Conservation (phyloP, 2,888 invertebrate genomes). For the Alloplasta piceator region DNA sequence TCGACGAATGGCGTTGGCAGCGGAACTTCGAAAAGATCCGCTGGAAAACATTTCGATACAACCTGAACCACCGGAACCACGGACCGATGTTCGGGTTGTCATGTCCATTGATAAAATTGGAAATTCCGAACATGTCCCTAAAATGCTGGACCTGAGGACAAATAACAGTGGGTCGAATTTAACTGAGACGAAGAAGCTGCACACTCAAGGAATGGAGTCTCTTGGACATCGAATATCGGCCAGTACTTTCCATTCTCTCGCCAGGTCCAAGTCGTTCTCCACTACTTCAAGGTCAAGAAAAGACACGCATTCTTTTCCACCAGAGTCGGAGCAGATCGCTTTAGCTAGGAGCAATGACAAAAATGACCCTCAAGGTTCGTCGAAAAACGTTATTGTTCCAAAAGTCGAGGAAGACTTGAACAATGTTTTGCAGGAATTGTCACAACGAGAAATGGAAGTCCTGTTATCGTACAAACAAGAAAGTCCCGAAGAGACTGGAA, state of each 20-base stretch:
- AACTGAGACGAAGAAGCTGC: slow-evolving; percentile 46
- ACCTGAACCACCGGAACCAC: slow-evolving; percentile 74
- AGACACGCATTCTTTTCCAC: neutral
- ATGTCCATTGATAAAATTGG: slow-evolving; percentile 42
- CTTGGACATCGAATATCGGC: neutral
- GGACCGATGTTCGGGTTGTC: slow-evolving; percentile 69
- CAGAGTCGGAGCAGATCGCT: neutral
- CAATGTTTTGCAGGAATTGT: slow-evolving; percentile 42
- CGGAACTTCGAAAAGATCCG: neutral
- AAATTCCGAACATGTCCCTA: slow-evolving; percentile 12
- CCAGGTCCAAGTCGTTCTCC: slow-evolving; percentile 18
- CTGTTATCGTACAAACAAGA: slow-evolving; percentile 38
- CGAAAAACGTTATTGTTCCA: neutral
- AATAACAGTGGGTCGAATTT: slow-evolving; percentile 21
- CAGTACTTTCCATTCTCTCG: neutral
- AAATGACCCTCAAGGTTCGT: slow-evolving; percentile 11
- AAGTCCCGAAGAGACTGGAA: slow-evolving; percentile 19
- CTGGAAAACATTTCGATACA: slow-evolving; percentile 67
- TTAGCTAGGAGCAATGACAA: slow-evolving; percentile 5
- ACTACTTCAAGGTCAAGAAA: slow-evolving; percentile 17
- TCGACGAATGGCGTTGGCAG: neutral
- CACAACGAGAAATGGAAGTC: slow-evolving; percentile 54
- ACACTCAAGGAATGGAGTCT: slow-evolving; percentile 46
- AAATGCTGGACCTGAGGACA: slow-evolving; percentile 17
- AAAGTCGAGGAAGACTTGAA: slow-evolving; percentile 33